Conservation (phyloP, 2,113 vertebrate genomes). For the Centropus bengalensis region DNA sequence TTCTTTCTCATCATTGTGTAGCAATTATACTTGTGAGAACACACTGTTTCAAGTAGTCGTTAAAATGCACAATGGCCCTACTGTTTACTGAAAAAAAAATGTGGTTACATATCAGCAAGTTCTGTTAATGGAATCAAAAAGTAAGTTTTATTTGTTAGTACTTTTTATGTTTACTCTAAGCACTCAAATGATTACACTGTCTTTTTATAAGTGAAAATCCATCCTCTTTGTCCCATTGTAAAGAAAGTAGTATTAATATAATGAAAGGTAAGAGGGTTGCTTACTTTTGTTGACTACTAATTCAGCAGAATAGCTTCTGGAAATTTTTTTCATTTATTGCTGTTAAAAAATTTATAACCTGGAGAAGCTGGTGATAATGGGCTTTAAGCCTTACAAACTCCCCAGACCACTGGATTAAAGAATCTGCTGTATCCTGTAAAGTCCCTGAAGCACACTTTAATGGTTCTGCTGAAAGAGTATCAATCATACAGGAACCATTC, state of each 20-base stretch:
- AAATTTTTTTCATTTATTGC: conserved; percentile 45
- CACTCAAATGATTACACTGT: not conserved
- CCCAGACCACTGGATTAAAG: conserved; percentile 46
- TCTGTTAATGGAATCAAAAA: conserved; percentile 1
- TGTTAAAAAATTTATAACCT: conserved; percentile 59
- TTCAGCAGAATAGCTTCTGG: conserved; percentile 24
- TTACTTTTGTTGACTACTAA: conserved; percentile 28
- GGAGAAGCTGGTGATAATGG: conserved; percentile 29
- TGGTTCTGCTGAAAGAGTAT: conserved; percentile 39
- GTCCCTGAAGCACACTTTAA: conserved; percentile 63
- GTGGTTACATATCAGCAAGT: not conserved
- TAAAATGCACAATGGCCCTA: not conserved
- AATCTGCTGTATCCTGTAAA: conserved; percentile 23
- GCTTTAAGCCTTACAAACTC: conserved; percentile 39
- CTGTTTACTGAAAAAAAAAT: not conserved
- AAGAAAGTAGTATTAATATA: not conserved
- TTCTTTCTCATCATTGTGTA: not conserved
- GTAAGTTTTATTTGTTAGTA: not conserved
- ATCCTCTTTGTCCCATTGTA: not conserved
- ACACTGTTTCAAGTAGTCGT: not conserved
- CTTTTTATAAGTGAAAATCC: not conserved
- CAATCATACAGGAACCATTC: conserved; percentile 5
- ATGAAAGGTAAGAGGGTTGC: not conserved
- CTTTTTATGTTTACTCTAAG: not conserved
- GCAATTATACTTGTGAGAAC: not conserved